Evolutionary conservation across 2,888 invertebrate species (phyloP), one percentile per base, ranked within the genome.

Genomic region (Laspeyria flexula): DNA sequence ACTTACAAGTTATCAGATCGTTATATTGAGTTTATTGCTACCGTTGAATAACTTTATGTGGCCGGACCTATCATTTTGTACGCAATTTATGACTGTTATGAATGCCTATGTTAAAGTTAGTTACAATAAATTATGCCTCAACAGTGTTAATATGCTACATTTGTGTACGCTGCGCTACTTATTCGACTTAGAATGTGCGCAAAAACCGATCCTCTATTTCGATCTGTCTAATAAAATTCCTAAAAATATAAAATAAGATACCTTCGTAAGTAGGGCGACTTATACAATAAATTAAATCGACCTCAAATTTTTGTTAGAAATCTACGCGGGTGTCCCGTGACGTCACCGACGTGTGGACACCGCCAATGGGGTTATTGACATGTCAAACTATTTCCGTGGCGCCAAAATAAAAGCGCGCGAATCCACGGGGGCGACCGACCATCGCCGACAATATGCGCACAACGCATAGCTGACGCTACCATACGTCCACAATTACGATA

Each of bases 291-390:
- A 90, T 88, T 86, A 78, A 81, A 87, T 83, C 77, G 87, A 85
- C 88, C 90, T 85, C 86, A 88, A 89, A 88, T 75, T 80, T 83
- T 84, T 73, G 75, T 66, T 63, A 72, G 70, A 77, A 80, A 80
- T 80, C 82, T 73, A 70, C 77, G 79, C 79, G 80, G 81, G 79
- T 76, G 85, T 87, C 86, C 85, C 72, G 78, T 87, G 89, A 87
- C 88, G 88, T 88, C 86, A 85, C 67, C 64, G 53, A 64, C 79
- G 85, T 83, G 87, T 86, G 89, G 88, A 81, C 90, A 88, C 82
- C 77, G 80, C 77, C 73, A 81, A 87, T 85, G 88, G 75, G 91
- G 90, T 91, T 88, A 91, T 90, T 90, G 91, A 92, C 91, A 88
- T 84, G 81, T 84, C 83, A 83, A 86, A 90, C 90, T 92, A 92